Evolutionary conservation across 1,140 invertebrate species (phyloP).

Genomic region (Aphelinus certus): DNA sequence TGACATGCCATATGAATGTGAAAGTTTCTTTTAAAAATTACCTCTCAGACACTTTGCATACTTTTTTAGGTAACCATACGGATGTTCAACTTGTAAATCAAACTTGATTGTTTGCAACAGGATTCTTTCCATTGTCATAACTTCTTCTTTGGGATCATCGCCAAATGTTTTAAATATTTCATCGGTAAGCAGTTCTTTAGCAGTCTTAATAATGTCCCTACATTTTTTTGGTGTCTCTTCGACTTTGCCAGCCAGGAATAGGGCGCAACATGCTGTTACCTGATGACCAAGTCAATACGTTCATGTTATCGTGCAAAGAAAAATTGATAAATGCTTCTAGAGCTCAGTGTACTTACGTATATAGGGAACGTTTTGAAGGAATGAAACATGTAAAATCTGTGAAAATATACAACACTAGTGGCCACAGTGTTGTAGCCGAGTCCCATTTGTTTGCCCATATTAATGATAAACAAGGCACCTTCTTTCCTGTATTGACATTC

Average conservation of each 20-base stretch:
- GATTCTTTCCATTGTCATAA: conserved; percentile 97
- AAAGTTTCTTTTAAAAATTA: conserved; percentile 44
- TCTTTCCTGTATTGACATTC: conserved; percentile 82
- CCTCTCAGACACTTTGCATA: conserved; percentile 97
- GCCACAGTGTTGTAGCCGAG: conserved; percentile 96
- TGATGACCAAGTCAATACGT: conserved; percentile 51
- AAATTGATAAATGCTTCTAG: no score
- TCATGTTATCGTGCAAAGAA: background rate
- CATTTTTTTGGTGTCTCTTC: conserved; percentile 99
- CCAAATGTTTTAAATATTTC: conserved; percentile 90
- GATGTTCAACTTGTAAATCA: conserved; percentile 97
- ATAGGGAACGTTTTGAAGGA: conserved; percentile 95
- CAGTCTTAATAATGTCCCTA: conserved; percentile 95
- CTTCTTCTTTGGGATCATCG: conserved; percentile 94
- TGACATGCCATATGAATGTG: background rate
- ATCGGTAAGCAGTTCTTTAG: conserved; percentile 81
- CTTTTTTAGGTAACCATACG: conserved; percentile 93
- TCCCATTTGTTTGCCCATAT: conserved; percentile 93
- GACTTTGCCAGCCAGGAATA: conserved; percentile 97
- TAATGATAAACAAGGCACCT: conserved; percentile 90
- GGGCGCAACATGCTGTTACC: conserved; percentile 96
- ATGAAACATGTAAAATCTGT: conserved; percentile 99
- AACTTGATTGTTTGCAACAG: conserved; percentile 98
- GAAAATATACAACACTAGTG: conserved; percentile 97
- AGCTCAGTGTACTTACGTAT: conserved; percentile 75